Conservation (phyloP, 2,113 vertebrate genomes). For the Salminus brasiliensis region DNA sequence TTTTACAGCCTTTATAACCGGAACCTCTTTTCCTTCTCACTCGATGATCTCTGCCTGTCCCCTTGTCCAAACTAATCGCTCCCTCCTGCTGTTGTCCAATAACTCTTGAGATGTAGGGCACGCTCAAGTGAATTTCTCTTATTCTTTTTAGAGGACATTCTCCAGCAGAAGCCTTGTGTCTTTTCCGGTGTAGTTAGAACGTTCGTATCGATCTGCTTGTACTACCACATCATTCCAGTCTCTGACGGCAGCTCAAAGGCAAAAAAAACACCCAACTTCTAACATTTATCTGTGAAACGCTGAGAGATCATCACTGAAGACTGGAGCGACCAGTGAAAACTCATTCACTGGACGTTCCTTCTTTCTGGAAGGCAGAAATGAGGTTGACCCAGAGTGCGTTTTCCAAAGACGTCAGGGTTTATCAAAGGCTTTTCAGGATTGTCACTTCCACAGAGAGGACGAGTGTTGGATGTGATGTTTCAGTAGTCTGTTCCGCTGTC, state of each 20-base stretch:
- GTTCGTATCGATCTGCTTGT: neutral
- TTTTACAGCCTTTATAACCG: neutral
- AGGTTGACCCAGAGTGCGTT: no score
- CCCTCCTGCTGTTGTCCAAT: no score
- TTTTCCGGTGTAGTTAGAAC: neutral
- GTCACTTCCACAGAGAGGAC: neutral
- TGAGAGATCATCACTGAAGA: neutral
- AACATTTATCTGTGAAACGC: neutral
- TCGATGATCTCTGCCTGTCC: neutral
- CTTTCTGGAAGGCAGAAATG: no score
- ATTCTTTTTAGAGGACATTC: neutral
- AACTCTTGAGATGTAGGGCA: neutral
- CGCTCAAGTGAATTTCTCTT: neutral
- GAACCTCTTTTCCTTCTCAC: neutral
- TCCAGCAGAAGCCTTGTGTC: neutral
- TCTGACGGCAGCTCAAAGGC: no score
- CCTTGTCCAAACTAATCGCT: neutral
- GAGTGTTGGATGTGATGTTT: neutral
- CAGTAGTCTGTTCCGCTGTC: neutral
- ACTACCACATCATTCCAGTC: neutral
- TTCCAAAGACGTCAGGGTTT: neutral
- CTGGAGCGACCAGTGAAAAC: neutral
- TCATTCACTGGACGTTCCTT: no score
- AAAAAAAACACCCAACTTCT: neutral
- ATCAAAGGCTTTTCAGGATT: neutral